Evolutionary conservation across 92 coral and sea anemone genomes (phyloP).

Genomic region (Bergia puertoricense): DNA sequence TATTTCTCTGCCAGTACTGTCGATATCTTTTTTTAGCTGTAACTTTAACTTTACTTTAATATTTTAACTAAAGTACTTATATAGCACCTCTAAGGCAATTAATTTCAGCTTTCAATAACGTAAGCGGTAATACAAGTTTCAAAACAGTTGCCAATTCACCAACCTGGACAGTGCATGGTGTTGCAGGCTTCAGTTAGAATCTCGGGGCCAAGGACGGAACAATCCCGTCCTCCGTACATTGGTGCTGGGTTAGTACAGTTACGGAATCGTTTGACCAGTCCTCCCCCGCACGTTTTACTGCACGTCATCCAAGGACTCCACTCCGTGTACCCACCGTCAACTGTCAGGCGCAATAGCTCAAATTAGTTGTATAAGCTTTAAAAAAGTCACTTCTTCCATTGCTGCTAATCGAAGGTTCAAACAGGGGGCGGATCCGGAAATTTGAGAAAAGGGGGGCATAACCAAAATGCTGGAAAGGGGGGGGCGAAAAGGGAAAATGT

Average conservation of each 20-base stretch:
- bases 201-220: constrained; percentile 84
- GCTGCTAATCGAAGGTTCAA: no score
- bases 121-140: neutral
- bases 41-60: no score
- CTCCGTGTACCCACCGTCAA: constrained; percentile 80
- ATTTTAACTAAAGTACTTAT: no score
- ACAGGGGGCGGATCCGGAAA: no score
- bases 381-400: neutral
- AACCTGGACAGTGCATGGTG: constrained; percentile 84
- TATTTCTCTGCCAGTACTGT: no score
- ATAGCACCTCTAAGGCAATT: neutral
- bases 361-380: neutral
- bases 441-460: no score
- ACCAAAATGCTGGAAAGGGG: no score
- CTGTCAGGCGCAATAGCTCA: constrained; percentile 40
- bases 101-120: neutral
- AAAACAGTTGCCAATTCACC: neutral
- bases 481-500: no score
- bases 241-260: constrained; percentile 90
- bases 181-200: constrained; percentile 70
- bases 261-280: constrained; percentile 70
- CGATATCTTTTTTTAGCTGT: no score
- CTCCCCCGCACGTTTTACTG: constrained; percentile 85
- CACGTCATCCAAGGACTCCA: constrained; percentile 89
- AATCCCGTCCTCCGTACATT: constrained; percentile 82